phyloP scores from a whole-genome alignment of 2,888 invertebrate species.

The Oligia fasciuncula region DNA sequence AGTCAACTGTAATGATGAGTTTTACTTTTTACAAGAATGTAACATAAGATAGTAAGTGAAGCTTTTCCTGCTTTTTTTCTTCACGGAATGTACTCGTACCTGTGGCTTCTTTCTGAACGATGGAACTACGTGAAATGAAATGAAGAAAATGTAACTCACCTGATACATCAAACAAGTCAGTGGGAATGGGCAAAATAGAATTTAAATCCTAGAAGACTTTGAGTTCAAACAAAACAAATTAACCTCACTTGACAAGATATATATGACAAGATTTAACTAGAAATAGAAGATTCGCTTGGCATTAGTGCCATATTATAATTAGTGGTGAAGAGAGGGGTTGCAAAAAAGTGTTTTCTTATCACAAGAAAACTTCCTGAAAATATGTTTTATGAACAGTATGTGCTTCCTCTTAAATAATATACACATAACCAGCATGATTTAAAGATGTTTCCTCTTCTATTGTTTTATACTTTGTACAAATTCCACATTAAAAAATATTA shows the following conservation, averaged over 20 bases:
- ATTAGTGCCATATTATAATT: not conserved
- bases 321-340: not conserved
- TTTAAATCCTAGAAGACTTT: not conserved
- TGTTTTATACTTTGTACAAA: not conserved
- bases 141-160: not conserved
- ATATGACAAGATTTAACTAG: not conserved
- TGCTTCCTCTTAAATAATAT: not conserved
- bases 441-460: not conserved
- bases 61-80: not conserved
- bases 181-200: not conserved
- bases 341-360: not conserved
- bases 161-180: not conserved
- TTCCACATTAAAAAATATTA: not conserved
- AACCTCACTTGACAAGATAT: not conserved
- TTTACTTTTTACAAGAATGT: slow-evolving; percentile 10
- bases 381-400: slow-evolving; percentile 3
- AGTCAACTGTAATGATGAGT: not conserved
- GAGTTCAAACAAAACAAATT: not conserved
- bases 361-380: not conserved
- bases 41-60: not conserved
- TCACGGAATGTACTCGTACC: not conserved
- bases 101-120: not conserved
- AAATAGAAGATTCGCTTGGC: not conserved
- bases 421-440: not conserved
- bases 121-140: slow-evolving; percentile 1